phyloP scores from a whole-genome alignment of 35 echinoderm and acorn worm species.

The Strongylocentrotus purpuratus region DNA sequence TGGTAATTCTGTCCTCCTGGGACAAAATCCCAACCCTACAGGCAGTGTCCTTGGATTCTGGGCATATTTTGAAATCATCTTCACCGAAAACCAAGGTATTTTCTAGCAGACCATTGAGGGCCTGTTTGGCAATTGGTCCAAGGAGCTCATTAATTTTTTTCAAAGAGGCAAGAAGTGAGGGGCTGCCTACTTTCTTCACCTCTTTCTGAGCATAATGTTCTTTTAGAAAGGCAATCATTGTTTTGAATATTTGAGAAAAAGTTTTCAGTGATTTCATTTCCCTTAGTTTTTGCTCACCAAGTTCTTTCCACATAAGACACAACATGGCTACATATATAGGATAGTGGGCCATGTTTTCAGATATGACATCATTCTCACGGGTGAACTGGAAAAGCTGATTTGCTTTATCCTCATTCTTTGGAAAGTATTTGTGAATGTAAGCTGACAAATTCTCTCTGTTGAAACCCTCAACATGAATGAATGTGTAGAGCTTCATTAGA shows the following conservation, averaged over 20 bases:
- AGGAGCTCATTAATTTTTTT: not conserved
- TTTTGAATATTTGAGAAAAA: not conserved
- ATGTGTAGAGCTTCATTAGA: not conserved
- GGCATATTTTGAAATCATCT: not conserved
- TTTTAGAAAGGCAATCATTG: not conserved
- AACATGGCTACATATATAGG: not conserved
- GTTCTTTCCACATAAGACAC: not conserved
- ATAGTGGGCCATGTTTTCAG: not conserved
- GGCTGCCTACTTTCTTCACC: not conserved
- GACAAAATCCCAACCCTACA: not conserved
- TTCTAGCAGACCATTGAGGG: not conserved
- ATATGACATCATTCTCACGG: not conserved
- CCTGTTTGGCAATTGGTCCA: not conserved
- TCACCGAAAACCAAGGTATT: not conserved
- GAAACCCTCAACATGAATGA: not conserved
- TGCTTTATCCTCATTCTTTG: not conserved
- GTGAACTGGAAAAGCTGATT: not conserved
- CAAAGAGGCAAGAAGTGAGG: not conserved
- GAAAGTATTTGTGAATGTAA: not conserved
- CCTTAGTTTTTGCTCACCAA: not conserved
- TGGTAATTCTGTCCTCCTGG: not conserved
- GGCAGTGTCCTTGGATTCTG: not conserved
- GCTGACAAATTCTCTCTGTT: not conserved
- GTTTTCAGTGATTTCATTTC: not conserved
- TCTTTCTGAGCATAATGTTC: slow-evolving; percentile 1